Base-by-base conservation (phyloP, 2,113 vertebrate genomes). In the Megatriorchis doriae region DNA sequence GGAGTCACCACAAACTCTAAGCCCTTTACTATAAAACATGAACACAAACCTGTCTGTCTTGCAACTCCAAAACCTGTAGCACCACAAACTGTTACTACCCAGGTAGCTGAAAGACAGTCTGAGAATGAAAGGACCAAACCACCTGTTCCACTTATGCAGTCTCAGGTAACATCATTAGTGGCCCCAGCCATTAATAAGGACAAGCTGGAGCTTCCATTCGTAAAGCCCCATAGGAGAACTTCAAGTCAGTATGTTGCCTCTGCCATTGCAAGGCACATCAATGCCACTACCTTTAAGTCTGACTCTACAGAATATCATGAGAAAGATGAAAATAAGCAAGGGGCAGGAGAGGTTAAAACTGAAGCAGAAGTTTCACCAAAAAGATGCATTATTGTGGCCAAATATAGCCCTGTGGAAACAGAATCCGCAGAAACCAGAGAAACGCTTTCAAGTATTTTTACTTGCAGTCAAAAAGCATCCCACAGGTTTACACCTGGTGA, bases 161-260 rank as follows among this genome's bases (percentile, higher is more conserved):
- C 81, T 86, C 96, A 89, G 23, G 9, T 47, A n/a, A 91, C 94
- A 59, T 89, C 87, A 85, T 78, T 84, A 72, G 94, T 93, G 77
- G 75, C 82, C 23, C 88, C 95, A 62, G 8, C 84, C 6, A 5
- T 95, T 34, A 94, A 80, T 62, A 80, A 97, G 65, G 71, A 96
- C 31, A 98, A 96, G 79, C 97, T 96, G 75, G 98, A 98, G 50
- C 89, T 98, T 62, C 97, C 96, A 1, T 99, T 99, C 84, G 94
- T 99, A 18, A 99, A 98, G 97, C 98, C 99, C 15, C 98, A 98
- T 10, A 98, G 98, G 75, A 98, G 99, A 96, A 99, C 99, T 7
- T 99, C 99, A 63, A 99, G 99, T 96, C 99, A 99, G 74, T 99
- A 99, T 9, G 98, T 99, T 92, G 99, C 99, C 10, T 99, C 99